Evolutionary conservation across 2,888 invertebrate species (phyloP).

Genomic region (Lasioglossum calceatum): DNA sequence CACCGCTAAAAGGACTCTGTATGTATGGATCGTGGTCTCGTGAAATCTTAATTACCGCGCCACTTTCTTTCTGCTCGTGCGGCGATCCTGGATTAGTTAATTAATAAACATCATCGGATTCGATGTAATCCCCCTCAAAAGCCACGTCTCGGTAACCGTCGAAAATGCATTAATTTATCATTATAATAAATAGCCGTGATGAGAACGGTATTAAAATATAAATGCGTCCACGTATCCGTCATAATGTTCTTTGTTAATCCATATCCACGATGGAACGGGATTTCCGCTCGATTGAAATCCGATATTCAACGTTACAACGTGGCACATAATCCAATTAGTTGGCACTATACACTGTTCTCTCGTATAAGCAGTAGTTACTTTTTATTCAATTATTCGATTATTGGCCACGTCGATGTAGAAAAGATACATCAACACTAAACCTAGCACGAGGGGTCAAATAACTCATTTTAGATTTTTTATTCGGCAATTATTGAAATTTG

Average conservation of each 20-base stretch:
- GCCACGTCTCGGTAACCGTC: background rate
- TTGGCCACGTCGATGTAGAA: background rate
- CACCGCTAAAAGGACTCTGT: background rate
- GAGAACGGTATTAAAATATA: background rate
- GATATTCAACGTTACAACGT: background rate
- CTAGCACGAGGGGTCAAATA: too few species aligned
- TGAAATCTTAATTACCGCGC: background rate
- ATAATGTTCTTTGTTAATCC: slow-evolving; percentile 7
- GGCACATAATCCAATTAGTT: background rate
- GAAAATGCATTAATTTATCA: background rate
- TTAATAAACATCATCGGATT: background rate
- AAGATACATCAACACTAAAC: background rate
- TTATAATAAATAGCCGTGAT: background rate
- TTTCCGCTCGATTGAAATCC: background rate
- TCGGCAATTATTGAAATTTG: too few species aligned
- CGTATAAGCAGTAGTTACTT: background rate
- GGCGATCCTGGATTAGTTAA: background rate
- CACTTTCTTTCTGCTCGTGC: background rate
- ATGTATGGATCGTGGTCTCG: background rate
- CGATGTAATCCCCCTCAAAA: background rate
- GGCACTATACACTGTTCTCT: background rate
- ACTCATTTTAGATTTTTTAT: too few species aligned
- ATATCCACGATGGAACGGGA: background rate
- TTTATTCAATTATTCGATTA: background rate
- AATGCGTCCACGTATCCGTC: background rate